These are phyloP conservation scores for Bombus waltoni DNA, from an alignment of 1,140 invertebrate genomes.

Conservation along the genomic window DNA sequence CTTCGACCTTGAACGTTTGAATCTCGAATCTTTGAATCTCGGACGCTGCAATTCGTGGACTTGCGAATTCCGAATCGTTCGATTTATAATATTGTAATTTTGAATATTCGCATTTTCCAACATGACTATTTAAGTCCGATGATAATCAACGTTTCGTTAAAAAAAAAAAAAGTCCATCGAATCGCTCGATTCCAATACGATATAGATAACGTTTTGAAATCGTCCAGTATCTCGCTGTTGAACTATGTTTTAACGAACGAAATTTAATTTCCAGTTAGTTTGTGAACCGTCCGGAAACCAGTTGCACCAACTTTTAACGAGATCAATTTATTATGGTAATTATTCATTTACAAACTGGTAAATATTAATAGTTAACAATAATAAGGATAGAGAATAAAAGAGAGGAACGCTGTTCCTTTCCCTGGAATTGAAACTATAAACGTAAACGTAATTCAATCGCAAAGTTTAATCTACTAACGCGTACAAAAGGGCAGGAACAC, in stretches of 20 bases:
- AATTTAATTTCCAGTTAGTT: background rate
- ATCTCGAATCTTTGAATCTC: no score
- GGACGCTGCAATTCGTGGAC: no score
- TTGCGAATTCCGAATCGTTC: background rate
- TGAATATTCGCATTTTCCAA: background rate
- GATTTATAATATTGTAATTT: background rate
- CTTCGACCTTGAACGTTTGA: no score
- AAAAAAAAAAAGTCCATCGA: background rate
- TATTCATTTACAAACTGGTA: background rate
- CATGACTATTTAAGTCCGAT: rapidly evolving
- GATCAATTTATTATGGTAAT: slow-evolving; percentile 3
- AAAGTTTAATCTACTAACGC: no score
- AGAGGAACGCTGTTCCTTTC: background rate
- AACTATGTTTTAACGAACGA: slow-evolving; percentile 1
- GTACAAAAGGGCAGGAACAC: no score
- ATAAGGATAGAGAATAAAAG: background rate
- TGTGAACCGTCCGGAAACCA: no score
- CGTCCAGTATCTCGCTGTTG: background rate
- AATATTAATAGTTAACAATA: background rate
- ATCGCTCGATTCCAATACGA: background rate
- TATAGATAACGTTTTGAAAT: background rate
- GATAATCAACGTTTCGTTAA: background rate
- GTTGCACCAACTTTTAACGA: slow-evolving; percentile 19
- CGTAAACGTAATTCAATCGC: background rate
- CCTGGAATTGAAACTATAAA: background rate